phyloP scores from a whole-genome alignment of 2,797 vertebrate genomes.

The Betta splendens region DNA sequence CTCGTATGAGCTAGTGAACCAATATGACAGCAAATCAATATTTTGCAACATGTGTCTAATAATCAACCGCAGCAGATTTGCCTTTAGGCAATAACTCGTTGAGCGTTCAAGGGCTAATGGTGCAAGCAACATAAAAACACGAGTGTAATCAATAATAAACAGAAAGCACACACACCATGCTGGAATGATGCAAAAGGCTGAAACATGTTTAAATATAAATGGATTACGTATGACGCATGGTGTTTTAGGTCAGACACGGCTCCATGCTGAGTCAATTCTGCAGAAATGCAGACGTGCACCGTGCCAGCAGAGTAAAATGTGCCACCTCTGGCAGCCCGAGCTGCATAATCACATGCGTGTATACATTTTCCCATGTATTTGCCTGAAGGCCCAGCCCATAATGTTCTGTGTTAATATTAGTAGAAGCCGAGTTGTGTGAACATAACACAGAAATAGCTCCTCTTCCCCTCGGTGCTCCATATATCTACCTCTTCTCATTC shows the following conservation, averaged over 20 bases:
- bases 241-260: not conserved
- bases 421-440: conserved; percentile 48
- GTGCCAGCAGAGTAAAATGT: conserved; percentile 20
- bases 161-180: not conserved
- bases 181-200: not conserved
- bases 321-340: conserved; percentile 21
- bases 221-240: no score
- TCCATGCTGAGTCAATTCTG: conserved; percentile 44
- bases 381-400: conserved; percentile 19
- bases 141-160: not conserved
- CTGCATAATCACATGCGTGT: conserved; percentile 41
- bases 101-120: not conserved
- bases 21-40: conserved; percentile 47
- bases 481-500: conserved; percentile 49
- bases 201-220: no score
- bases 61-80: conserved; percentile 16
- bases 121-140: conserved; percentile 4
- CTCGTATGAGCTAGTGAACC: conserved; percentile 21
- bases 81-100: conserved; percentile 1
- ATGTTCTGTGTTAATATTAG: conserved; percentile 63
- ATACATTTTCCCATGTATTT: conserved; percentile 40
- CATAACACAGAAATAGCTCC: conserved; percentile 60
- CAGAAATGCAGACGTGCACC: conserved; percentile 33
- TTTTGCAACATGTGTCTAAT: conserved; percentile 26
- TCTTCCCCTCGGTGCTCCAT: conserved; percentile 39